A percentile compares a stretch with the other conserved stretches of the same genome.
These are phyloP conservation scores for Furnarius figulus DNA, from an alignment of 2,113 vertebrate species.

Conservation along the genomic window DNA sequence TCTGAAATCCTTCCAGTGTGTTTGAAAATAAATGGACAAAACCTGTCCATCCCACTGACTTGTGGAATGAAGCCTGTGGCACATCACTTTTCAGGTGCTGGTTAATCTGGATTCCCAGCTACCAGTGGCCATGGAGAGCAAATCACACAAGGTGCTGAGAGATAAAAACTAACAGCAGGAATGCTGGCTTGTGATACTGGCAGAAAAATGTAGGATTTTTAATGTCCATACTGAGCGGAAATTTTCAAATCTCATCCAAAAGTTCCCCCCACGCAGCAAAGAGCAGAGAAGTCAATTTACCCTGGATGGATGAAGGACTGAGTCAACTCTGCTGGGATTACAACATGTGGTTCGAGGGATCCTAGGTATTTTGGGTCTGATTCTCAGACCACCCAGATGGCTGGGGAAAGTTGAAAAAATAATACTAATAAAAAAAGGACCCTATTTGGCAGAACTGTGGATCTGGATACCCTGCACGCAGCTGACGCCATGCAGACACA, in stretches of 20 bases:
- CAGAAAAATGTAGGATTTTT: slow-evolving; percentile 36
- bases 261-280: slow-evolving; percentile 30
- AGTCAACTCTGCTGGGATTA: slow-evolving; percentile 65
- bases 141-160: not conserved
- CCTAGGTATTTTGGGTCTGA: slow-evolving; percentile 47
- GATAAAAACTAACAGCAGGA: slow-evolving; percentile 5
- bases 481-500: not conserved
- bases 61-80: not conserved
- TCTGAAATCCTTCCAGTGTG: slow-evolving; percentile 39
- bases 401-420: not conserved
- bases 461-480: slow-evolving; percentile 11
- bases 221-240: slow-evolving; percentile 5
- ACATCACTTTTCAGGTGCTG: not conserved
- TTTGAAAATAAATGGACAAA: slow-evolving; percentile 23
- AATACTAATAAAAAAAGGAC: not conserved
- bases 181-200: not conserved
- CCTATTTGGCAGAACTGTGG: slow-evolving; percentile 16
- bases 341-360: slow-evolving; percentile 61
- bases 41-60: not conserved
- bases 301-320: slow-evolving; percentile 58
- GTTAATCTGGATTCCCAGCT: slow-evolving; percentile 15
- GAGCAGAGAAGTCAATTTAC: slow-evolving; percentile 55
- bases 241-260: slow-evolving; percentile 54
- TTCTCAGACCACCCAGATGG: slow-evolving; percentile 62
- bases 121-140: not conserved